phyloP scores from a whole-genome alignment of 2,113 vertebrate species.

The Carassius gibelio region DNA sequence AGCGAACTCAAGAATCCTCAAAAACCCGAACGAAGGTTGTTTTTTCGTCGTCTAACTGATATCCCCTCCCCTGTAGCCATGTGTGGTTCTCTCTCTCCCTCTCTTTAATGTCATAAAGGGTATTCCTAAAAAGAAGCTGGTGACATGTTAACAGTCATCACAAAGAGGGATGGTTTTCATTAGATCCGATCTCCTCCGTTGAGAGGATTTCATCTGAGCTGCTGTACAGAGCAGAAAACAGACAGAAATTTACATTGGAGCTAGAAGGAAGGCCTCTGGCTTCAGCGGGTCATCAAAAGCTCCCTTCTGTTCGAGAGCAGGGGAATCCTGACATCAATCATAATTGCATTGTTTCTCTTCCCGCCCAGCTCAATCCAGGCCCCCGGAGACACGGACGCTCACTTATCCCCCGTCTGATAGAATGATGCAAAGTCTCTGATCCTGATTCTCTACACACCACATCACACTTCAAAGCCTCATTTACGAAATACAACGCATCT shows the following conservation, averaged over 20 bases:
- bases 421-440: conserved; percentile 40
- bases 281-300: conserved; percentile 59
- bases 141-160: conserved; percentile 53
- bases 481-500: conserved; percentile 10
- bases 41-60: neutral
- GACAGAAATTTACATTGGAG: conserved; percentile 62
- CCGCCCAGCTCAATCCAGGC: neutral
- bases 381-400: conserved; percentile 14
- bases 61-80: conserved; percentile 2
- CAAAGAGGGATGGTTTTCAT: conserved; percentile 56
- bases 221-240: conserved; percentile 23
- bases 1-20: conserved; percentile 30
- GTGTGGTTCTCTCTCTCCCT: conserved; percentile 35
- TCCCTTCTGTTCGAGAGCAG: conserved; percentile 7
- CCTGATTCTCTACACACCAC: conserved; percentile 21
- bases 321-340: conserved; percentile 50
- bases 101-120: conserved; percentile 45
- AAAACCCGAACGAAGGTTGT: conserved; percentile 20
- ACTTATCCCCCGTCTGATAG: conserved; percentile 15
- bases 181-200: conserved; percentile 48
- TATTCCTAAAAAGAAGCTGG: conserved; percentile 48
- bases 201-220: conserved; percentile 39
- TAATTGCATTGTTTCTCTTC: conserved; percentile 45
- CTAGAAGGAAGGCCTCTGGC: conserved; percentile 63
- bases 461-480: conserved; percentile 37